A percentile compares a stretch with the other conserved stretches of the same genome.
phyloP scores from a whole-genome alignment of 2,797 vertebrate species.

The Pangasius larnaudii region DNA sequence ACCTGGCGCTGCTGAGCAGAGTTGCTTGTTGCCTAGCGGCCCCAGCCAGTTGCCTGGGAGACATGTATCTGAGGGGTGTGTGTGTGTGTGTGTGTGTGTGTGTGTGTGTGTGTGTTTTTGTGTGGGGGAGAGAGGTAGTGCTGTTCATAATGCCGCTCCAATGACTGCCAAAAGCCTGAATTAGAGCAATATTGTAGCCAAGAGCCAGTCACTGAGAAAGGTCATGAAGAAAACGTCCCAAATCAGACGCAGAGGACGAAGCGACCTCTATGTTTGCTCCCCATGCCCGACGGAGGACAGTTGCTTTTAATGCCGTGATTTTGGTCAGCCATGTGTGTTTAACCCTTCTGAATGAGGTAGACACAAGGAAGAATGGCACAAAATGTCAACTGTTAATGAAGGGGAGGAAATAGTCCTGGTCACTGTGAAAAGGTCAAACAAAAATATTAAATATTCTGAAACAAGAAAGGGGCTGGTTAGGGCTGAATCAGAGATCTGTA shows the following conservation, averaged over 20 bases:
- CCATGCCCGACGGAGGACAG: conserved; percentile 50
- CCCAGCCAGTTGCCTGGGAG: conserved; percentile 70
- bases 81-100: conserved; percentile 24
- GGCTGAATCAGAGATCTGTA: conserved; percentile 38
- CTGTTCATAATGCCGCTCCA: conserved; percentile 56
- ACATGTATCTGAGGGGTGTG: conserved; percentile 56
- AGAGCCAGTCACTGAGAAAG: conserved; percentile 56
- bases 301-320: conserved; percentile 50
- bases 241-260: conserved; percentile 51
- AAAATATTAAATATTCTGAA: conserved; percentile 62
- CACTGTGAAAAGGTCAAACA: conserved; percentile 70
- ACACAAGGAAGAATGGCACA: conserved; percentile 54
- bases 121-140: conserved; percentile 6
- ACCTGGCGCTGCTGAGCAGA: conserved; percentile 37
- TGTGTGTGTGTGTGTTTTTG: conserved; percentile 27
- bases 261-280: conserved; percentile 40
- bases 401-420: conserved; percentile 67
- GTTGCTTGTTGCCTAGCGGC: conserved; percentile 58
- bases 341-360: conserved; percentile 53
- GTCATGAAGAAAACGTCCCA: conserved; percentile 55
- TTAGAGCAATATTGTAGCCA: conserved; percentile 56
- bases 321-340: conserved; percentile 45
- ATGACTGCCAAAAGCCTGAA: conserved; percentile 59
- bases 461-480: conserved; percentile 49
- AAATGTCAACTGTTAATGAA: conserved; percentile 77